A percentile compares a stretch with the other conserved stretches of the same genome.
Conservation (phyloP, 2,888 invertebrate genomes). For the Minunthozetes semirufus region DNA sequence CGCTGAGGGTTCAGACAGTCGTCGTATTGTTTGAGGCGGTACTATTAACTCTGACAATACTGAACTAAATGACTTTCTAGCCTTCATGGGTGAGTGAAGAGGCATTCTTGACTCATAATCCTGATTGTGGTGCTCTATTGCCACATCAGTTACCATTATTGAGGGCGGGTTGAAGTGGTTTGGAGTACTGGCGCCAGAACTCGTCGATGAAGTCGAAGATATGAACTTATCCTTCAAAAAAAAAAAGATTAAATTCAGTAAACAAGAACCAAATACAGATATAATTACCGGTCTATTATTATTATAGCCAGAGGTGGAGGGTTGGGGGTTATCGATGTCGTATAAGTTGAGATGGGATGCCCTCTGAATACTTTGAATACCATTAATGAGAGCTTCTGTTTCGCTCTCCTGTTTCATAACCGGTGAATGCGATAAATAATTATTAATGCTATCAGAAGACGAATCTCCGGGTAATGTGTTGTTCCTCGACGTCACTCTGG, state of each 20-base stretch:
- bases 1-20: constrained; percentile 2
- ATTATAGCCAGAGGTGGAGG: constrained; percentile 20
- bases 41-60: not conserved
- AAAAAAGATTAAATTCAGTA: not conserved
- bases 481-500: not conserved
- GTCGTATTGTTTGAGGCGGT: not conserved
- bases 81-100: not conserved
- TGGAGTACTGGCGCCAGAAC: constrained; percentile 21
- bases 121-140: constrained; percentile 19
- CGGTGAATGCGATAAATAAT: not conserved
- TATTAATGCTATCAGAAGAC: constrained; percentile 23
- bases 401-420: constrained; percentile 34
- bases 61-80: not conserved
- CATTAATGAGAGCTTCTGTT: constrained; percentile 9
- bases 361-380: constrained; percentile 28
- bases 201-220: not conserved
- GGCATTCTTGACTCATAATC: not conserved
- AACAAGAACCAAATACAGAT: not conserved
- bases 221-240: not conserved
- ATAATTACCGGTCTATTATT: not conserved
- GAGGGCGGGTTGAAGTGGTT: constrained; percentile 25
- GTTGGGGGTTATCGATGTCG: not conserved
- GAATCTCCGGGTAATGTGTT: constrained; percentile 23
- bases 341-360: not conserved
- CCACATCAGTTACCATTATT: constrained; percentile 30